Conservation (phyloP, 2,888 invertebrate genomes). For the Boloria selene region DNA sequence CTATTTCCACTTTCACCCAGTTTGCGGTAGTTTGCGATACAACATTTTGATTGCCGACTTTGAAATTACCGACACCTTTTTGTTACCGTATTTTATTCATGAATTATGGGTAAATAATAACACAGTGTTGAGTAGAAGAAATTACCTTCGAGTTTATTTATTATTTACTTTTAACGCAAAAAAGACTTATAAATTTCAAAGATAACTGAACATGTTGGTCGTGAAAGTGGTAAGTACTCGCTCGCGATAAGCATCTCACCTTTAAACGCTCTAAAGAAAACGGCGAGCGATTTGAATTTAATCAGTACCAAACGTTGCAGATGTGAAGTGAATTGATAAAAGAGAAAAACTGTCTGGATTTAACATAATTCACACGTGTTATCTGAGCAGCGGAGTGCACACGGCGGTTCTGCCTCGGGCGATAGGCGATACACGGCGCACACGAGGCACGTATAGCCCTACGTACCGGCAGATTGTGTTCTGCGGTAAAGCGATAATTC, state of each 20-base stretch:
- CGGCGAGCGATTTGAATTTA: constrained; percentile 52
- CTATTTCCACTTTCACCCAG: constrained; percentile 77
- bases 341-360: constrained; percentile 68
- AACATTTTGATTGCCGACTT: constrained; percentile 56
- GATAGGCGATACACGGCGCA: constrained; percentile 44
- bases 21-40: constrained; percentile 64
- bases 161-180: constrained; percentile 25
- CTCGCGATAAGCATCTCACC: constrained; percentile 44
- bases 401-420: constrained; percentile 52
- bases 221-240: constrained; percentile 44
- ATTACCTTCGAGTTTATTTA: constrained; percentile 21
- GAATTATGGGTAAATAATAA: constrained; percentile 27
- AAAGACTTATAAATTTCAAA: constrained; percentile 38
- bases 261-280: constrained; percentile 45
- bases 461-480: constrained; percentile 71
- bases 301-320: constrained; percentile 66
- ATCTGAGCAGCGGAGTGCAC: constrained; percentile 69
- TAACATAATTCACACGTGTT: constrained; percentile 77
- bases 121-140: constrained; percentile 6
- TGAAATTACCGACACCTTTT: constrained; percentile 33
- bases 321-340: constrained; percentile 72
- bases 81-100: constrained; percentile 26
- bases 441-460: constrained; percentile 33
- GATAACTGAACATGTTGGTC: constrained; percentile 43
- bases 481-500: constrained; percentile 83